Conservation (phyloP, 1,140 invertebrate genomes). For the Branchinecta lynchi region DNA sequence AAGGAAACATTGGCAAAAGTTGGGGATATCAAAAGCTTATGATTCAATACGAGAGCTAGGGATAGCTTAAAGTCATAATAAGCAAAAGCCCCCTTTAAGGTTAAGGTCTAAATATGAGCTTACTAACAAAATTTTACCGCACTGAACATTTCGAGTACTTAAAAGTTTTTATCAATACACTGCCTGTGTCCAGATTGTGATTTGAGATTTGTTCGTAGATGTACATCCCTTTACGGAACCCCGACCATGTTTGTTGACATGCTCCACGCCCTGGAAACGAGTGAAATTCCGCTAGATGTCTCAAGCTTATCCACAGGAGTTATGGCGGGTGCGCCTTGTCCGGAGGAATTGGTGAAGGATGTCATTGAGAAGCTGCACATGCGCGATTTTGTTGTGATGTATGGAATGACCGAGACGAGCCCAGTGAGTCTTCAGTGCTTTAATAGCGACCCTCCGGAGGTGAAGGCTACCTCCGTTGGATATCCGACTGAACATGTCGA, state of each 20-base stretch:
- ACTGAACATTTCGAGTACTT: too few relatives aligned
- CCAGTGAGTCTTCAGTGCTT: slow-evolving; percentile 52
- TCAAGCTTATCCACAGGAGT: slow-evolving; percentile 40
- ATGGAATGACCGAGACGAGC: slow-evolving; percentile 75
- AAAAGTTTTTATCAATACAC: too few relatives aligned
- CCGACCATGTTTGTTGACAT: slow-evolving; percentile 94
- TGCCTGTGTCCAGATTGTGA: neutral
- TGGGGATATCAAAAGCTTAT: too few relatives aligned
- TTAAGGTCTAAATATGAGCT: too few relatives aligned
- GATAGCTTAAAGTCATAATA: too few relatives aligned
- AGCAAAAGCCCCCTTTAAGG: too few relatives aligned
- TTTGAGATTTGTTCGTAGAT: slow-evolving; percentile 36
- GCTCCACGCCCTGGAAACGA: slow-evolving; percentile 30
- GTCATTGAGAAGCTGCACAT: slow-evolving; percentile 37
- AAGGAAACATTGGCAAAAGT: too few relatives aligned
- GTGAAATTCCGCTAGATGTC: slow-evolving; percentile 30
- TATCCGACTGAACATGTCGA: slow-evolving; percentile 60
- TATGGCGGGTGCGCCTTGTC: slow-evolving; percentile 56
- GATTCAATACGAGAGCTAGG: too few relatives aligned
- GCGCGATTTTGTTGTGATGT: slow-evolving; percentile 38
- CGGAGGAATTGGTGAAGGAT: slow-evolving; percentile 49
- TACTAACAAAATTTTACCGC: too few relatives aligned
- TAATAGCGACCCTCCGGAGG: slow-evolving; percentile 44
- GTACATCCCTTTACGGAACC: slow-evolving; percentile 67
- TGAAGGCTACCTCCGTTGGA: slow-evolving; percentile 57